Percentiles rank a stretch among this genome's conserved stretches.
Evolutionary conservation across 1,140 invertebrate genomes (phyloP).

Genomic region (Bicyclus anynana): DNA sequence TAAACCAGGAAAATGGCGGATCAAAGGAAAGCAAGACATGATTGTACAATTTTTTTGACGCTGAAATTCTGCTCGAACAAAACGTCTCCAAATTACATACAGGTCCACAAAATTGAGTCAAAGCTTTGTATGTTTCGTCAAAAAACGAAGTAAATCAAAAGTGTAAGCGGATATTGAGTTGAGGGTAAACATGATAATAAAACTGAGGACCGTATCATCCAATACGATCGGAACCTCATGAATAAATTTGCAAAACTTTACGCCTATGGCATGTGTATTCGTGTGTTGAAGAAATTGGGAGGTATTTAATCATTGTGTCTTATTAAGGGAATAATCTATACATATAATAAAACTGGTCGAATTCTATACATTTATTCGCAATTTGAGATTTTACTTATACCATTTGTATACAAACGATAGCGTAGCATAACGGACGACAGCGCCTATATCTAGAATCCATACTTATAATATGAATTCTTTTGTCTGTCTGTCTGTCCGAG

Average conservation of each 20-base stretch:
- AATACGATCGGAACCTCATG: conserved; percentile 50
- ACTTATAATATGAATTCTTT: too few relatives aligned
- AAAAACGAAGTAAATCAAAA: conserved; percentile 22
- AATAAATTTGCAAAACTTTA: conserved; percentile 53
- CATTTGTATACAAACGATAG: too few relatives aligned
- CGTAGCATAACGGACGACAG: too few relatives aligned
- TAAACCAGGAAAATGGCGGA: neutral
- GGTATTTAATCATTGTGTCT: conserved; percentile 5
- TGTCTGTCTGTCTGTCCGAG: too few relatives aligned
- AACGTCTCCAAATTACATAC: conserved; percentile 3
- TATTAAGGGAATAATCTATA: too few relatives aligned
- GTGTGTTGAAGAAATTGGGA: conserved; percentile 11
- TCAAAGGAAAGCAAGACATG: neutral
- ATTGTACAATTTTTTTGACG: neutral
- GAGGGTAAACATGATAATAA: conserved; percentile 36
- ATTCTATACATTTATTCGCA: too few relatives aligned
- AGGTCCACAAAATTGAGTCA: too few relatives aligned
- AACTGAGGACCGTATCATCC: conserved; percentile 36
- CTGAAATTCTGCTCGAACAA: neutral
- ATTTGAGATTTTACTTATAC: too few relatives aligned
- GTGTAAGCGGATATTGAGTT: conserved; percentile 28
- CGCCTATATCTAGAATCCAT: too few relatives aligned
- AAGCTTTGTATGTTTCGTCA: conserved; percentile 14
- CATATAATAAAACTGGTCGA: too few relatives aligned
- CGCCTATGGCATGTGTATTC: conserved; percentile 26